Base-by-base conservation (phyloP, 2,113 vertebrate species). In the Zosterops hypoxanthus region DNA sequence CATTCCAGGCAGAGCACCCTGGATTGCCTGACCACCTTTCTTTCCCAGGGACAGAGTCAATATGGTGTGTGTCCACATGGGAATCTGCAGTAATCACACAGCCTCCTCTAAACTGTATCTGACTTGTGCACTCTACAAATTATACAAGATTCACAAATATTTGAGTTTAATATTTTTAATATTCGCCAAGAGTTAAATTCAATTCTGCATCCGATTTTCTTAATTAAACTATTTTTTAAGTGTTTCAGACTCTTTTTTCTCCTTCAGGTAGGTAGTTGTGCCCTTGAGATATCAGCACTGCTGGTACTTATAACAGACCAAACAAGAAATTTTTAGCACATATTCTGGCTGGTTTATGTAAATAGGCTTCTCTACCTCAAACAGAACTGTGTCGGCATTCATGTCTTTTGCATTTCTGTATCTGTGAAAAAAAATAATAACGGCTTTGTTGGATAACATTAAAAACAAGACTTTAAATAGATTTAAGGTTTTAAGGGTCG, bases 31-130 rank as follows among this genome's bases (percentile, higher is more conserved):
- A 63, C 7, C 22, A 25, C 12, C 5, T 59, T 78, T 73, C 14
- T 57, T 66, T 46, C 31, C 25, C 29, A 19, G 10, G 31, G 14
- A 61, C 8, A 31, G 6, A 42, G 9, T 29, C 61, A 73, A 33
- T 7, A 8, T 6, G 10, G 5, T 17, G 5, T 41, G 3, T 5
- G 2, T 1, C 8, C 23, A 22, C 10, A 3, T 16, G 21, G 19
- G 8, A 72, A 52, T 39, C n/a, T 60, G 13, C 19, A 65, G 24
- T n/a, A 82, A 61, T 53, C 20, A 46, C 3, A 5, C 4, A 59
- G 9, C 15, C 42, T 57, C 11, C 55, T 78, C 12, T 17, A 13
- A 81, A 5, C 6, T 26, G 9, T 25, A 18, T 39, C n/a, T 70
- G n/a, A 41, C 8, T 81, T 57, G 9, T 47, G 14, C 31, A 41